A percentile compares a stretch with the other conserved stretches of the same genome.
phyloP scores from a whole-genome alignment of 2,888 invertebrate species.

The Drosophila greeni region DNA sequence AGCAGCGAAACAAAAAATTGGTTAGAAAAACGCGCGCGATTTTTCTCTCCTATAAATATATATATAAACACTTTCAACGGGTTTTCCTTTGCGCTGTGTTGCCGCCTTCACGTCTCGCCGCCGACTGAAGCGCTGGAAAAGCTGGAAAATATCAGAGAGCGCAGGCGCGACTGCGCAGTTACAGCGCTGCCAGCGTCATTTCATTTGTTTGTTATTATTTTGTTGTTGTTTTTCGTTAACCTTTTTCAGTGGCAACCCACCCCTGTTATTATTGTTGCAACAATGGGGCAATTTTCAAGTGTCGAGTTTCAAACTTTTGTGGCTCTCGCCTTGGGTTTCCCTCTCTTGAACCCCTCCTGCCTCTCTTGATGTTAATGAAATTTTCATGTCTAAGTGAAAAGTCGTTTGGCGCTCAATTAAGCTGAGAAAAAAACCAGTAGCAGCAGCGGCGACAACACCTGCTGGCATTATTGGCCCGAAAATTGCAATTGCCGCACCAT shows the following conservation, averaged over 20 bases:
- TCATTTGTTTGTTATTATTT: slow-evolving; percentile 37
- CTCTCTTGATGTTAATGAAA: slow-evolving; percentile 54
- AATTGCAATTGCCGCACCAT: slow-evolving; percentile 42
- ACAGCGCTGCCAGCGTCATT: slow-evolving; percentile 11
- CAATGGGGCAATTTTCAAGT: slow-evolving; percentile 53
- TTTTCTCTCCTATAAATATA: slow-evolving; percentile 5
- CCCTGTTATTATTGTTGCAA: slow-evolving; percentile 28
- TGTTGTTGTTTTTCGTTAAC: slow-evolving; percentile 28
- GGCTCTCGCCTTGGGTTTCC: background rate
- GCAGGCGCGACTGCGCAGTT: slow-evolving; percentile 46
- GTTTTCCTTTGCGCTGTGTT: slow-evolving; percentile 40
- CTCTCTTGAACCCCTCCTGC: background rate
- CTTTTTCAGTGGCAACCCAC: slow-evolving; percentile 59
- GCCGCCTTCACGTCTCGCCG: slow-evolving; percentile 60
- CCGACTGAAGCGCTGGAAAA: slow-evolving; percentile 46
- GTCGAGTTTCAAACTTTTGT: slow-evolving; percentile 51
- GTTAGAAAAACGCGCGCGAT: slow-evolving; percentile 27
- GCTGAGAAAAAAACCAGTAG: slow-evolving; percentile 33
- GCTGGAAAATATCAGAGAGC: slow-evolving; percentile 19
- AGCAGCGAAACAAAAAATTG: slow-evolving; percentile 9
- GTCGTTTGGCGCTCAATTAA: slow-evolving; percentile 66
- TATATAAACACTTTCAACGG: slow-evolving; percentile 22
- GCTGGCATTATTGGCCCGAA: slow-evolving; percentile 41
- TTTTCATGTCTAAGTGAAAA: slow-evolving; percentile 64
- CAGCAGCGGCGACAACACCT: slow-evolving; percentile 16